Evolutionary conservation across 2,888 invertebrate species (phyloP).

Genomic region (Cremastinae sp.): DNA sequence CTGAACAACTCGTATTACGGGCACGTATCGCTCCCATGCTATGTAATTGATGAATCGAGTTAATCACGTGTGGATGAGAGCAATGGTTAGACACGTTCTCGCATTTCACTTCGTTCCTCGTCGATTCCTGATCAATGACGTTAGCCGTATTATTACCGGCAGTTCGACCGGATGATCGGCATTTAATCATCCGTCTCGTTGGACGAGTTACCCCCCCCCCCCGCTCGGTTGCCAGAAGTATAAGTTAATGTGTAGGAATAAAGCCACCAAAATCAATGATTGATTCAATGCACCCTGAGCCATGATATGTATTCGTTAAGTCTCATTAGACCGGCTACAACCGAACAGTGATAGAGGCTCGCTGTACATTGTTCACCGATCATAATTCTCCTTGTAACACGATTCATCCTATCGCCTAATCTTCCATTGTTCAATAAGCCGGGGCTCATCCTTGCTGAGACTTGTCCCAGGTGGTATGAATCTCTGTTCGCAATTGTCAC

Average conservation of each 20-base stretch:
- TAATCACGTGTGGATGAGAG: slow-evolving; percentile 17
- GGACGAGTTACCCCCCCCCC: slow-evolving; percentile 66
- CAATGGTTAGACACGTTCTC: background rate
- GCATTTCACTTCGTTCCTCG: slow-evolving; percentile 21
- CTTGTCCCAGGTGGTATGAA: background rate
- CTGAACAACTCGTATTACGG: background rate
- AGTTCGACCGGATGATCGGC: slow-evolving; percentile 57
- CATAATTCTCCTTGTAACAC: slow-evolving; percentile 65
- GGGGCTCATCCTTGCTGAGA: background rate
- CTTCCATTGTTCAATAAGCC: slow-evolving; percentile 1
- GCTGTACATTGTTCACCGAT: slow-evolving; percentile 64
- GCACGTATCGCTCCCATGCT: background rate
- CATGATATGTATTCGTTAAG: slow-evolving; percentile 6
- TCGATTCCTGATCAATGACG: slow-evolving; percentile 36
- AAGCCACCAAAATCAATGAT: slow-evolving; percentile 1
- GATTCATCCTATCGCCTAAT: slow-evolving; percentile 64
- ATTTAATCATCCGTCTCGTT: slow-evolving; percentile 65
- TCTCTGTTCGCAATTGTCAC: too few relatives aligned
- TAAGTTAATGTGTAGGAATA: slow-evolving; percentile 25
- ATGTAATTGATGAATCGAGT: slow-evolving; percentile 14
- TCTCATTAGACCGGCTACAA: slow-evolving; percentile 63
- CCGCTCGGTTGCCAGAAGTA: slow-evolving; percentile 61
- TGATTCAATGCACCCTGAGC: slow-evolving; percentile 17
- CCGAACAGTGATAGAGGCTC: slow-evolving; percentile 58
- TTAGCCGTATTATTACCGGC: slow-evolving; percentile 33